Percentiles rank a stretch among this genome's conserved stretches.
These are phyloP conservation scores for Sinocyclocheilus rhinocerous DNA, from an alignment of 2,113 vertebrate species.

Conservation along the genomic window DNA sequence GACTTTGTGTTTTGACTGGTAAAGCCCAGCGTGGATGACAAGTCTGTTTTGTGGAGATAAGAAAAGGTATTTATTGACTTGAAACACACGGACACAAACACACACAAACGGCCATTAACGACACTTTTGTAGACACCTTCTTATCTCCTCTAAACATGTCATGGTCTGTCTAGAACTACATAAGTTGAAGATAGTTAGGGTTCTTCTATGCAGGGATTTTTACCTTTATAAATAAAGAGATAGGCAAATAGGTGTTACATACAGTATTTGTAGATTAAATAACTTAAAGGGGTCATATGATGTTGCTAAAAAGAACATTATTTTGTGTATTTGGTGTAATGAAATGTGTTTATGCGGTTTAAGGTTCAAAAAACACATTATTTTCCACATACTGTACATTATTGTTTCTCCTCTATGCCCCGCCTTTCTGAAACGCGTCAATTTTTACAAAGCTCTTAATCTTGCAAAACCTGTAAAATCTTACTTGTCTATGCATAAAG, in stretches of 20 bases:
- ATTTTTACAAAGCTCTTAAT: too few relatives aligned
- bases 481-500: not conserved
- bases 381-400: too few relatives aligned
- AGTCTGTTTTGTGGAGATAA: slow-evolving; percentile 45
- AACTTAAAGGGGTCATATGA: too few relatives aligned
- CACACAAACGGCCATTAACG: slow-evolving; percentile 2
- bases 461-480: not conserved
- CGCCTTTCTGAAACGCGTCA: too few relatives aligned
- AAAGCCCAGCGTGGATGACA: not conserved
- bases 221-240: not conserved
- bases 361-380: too few relatives aligned
- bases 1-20: slow-evolving; percentile 7
- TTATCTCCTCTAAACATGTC: slow-evolving; percentile 25
- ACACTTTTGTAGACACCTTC: not conserved
- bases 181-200: not conserved
- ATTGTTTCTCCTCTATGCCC: too few relatives aligned
- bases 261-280: not conserved
- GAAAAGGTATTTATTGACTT: slow-evolving; percentile 41
- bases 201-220: not conserved
- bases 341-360: too few relatives aligned
- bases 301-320: too few relatives aligned
- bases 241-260: not conserved
- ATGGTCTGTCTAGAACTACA: slow-evolving; percentile 1
- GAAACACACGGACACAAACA: not conserved
- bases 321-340: too few relatives aligned